phyloP scores from a whole-genome alignment of 2,797 vertebrate genomes.

The Scolopax rusticola region DNA sequence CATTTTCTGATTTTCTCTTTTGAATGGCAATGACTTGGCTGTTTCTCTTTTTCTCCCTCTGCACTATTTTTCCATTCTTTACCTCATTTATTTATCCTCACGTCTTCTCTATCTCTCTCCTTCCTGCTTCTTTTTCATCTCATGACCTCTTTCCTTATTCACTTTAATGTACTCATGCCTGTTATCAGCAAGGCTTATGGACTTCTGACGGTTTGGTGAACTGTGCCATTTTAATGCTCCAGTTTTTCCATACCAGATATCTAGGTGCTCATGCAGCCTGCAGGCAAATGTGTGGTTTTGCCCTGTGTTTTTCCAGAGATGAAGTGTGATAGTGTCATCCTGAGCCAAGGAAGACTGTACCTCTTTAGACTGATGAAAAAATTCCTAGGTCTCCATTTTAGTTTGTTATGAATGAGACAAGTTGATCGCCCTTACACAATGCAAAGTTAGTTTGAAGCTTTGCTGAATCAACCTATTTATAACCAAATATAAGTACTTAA shows the following conservation, averaged over 20 bases:
- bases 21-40: neutral
- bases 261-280: neutral
- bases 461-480: neutral
- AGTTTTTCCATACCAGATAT: fast-evolving
- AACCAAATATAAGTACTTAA: neutral
- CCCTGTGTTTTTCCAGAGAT: neutral
- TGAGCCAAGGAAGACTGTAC: neutral
- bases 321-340: neutral
- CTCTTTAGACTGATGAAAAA: neutral
- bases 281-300: neutral
- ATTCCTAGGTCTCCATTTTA: neutral
- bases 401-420: neutral
- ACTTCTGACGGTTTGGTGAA: neutral
- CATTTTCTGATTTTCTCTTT: neutral
- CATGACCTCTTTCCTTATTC: neutral
- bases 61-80: neutral
- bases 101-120: neutral
- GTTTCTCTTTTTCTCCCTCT: neutral
- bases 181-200: neutral
- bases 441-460: neutral
- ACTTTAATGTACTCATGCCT: fast-evolving
- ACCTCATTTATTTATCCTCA: neutral
- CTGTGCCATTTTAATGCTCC: neutral
- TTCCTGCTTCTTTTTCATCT: neutral
- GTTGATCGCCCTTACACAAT: neutral